Base-by-base conservation (phyloP, 2,797 vertebrate species). In the Gila robusta region DNA sequence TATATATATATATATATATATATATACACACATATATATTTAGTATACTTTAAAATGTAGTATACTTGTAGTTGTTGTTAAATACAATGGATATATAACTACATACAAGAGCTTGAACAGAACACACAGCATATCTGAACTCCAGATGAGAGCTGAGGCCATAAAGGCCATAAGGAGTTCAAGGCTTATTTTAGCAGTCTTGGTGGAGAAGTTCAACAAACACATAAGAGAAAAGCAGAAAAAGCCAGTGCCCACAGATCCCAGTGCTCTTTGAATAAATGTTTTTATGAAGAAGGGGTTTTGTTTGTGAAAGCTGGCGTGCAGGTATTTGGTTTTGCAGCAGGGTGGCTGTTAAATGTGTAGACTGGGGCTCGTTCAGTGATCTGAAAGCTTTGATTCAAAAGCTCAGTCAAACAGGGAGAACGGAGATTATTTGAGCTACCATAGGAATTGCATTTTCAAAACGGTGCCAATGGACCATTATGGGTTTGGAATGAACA, bases 291-390 rank as follows among this genome's bases (percentile, higher is more conserved):
- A 72, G 70, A 81, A 80, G 23, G 37, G 41, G 44, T 56, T 84
- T 71, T 66, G 81, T 87, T 88, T 86, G 71, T 71, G 69, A 54
- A 44, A 32, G 47, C 70, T 73, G 73, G 26, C 35, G 19, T 62
- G 67, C 70, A 82, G 78, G 71, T 79, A 80, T 93, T 88, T 90
- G 90, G 87, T 91, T 92, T 91, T 92, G 92, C 19, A 56, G 91
- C 78, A 87, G 88, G 82, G 72, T 28, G 37, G 79, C 70, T 41
- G 62, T 47, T 84, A 52, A 80, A 54, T 76, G 77, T 86, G 66
- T 79, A 54, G 37, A 78, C 85, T 73, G 78, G 78, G 84, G 39
- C 54, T 73, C 12, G 62, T 81, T 81, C 77, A 49, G 23, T 66
- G 72, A 69, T 76, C 49, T 74, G 35, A 82, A 69, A 73, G 85